These are phyloP conservation scores for Periophthalmodon schlosseri DNA, from an alignment of 2,113 vertebrate species.

Conservation along the genomic window DNA sequence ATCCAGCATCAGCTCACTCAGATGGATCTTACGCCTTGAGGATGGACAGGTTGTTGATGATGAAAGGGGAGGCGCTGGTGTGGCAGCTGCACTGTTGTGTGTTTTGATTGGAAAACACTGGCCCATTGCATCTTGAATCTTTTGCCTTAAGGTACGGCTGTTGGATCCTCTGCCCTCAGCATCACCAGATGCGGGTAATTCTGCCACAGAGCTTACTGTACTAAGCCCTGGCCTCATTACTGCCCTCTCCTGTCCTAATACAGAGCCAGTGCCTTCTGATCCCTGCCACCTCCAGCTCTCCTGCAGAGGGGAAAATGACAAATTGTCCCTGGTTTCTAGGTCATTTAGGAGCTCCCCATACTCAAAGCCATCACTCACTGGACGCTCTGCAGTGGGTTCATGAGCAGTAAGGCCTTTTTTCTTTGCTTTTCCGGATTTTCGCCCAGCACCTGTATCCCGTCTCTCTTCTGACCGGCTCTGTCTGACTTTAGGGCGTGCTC, in stretches of 20 bases:
- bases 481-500: slow-evolving; percentile 81
- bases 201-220: slow-evolving; percentile 25
- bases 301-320: slow-evolving; percentile 56
- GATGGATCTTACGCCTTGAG: slow-evolving; percentile 81
- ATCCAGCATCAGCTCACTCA: slow-evolving; percentile 85
- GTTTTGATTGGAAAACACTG: slow-evolving; percentile 84
- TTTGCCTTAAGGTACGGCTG: slow-evolving; percentile 79
- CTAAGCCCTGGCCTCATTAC: slow-evolving; percentile 32
- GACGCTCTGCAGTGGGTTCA: slow-evolving; percentile 59
- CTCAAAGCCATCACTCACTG: slow-evolving; percentile 78
- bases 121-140: slow-evolving; percentile 83
- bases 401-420: slow-evolving; percentile 70
- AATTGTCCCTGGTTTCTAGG: slow-evolving; percentile 54
- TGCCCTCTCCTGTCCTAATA: slow-evolving; percentile 47
- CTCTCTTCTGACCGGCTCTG: slow-evolving; percentile 78
- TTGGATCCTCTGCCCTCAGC: slow-evolving; percentile 63
- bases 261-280: slow-evolving; percentile 52
- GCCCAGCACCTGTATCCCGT: slow-evolving; percentile 54
- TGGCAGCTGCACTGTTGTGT: slow-evolving; percentile 50
- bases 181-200: slow-evolving; percentile 41
- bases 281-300: slow-evolving; percentile 65
- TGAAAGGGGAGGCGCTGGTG: slow-evolving; percentile 52
- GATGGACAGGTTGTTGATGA: slow-evolving; percentile 59
- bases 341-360: slow-evolving; percentile 73
- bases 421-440: slow-evolving; percentile 67